phyloP scores from a whole-genome alignment of 2,888 invertebrate species.

The Myopa testacea region DNA sequence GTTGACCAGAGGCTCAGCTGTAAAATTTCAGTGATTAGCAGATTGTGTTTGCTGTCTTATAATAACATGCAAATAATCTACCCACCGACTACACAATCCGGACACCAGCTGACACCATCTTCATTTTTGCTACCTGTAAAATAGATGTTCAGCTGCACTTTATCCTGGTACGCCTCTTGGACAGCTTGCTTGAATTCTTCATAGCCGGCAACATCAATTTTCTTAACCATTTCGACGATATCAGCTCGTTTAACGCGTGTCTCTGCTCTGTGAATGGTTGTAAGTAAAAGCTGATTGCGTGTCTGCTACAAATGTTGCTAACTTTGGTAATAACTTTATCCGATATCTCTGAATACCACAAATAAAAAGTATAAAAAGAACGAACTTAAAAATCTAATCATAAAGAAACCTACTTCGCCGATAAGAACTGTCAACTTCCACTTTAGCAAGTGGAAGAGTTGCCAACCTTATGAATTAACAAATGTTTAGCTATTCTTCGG shows the following conservation, averaged over 20 bases:
- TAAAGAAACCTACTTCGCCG: too few species aligned
- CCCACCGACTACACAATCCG: conserved; percentile 84
- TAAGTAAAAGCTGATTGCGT: too few species aligned
- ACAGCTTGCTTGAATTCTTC: conserved; percentile 62
- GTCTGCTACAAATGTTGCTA: too few species aligned
- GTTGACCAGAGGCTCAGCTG: conserved; percentile 81
- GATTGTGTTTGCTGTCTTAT: conserved; percentile 12
- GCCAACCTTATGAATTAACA: too few species aligned
- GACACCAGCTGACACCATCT: conserved; percentile 83
- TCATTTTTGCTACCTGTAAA: conserved; percentile 72
- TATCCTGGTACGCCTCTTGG: conserved; percentile 40
- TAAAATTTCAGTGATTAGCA: conserved; percentile 50
- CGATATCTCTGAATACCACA: too few species aligned
- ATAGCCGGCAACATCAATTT: conserved; percentile 71
- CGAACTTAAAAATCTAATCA: too few species aligned
- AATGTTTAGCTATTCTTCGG: too few species aligned
- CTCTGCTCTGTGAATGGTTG: too few species aligned
- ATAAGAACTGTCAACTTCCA: too few species aligned
- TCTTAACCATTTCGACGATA: conserved; percentile 68
- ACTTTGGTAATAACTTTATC: too few species aligned
- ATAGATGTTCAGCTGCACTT: conserved; percentile 60
- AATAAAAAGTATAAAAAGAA: too few species aligned
- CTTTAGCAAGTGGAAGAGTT: too few species aligned
- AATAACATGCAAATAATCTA: conserved; percentile 1
- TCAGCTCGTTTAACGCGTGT: neutral